Evolutionary conservation across 64 coral and sea anemone genomes (phyloP), one percentile per base, ranked within the genome.

Genomic region (Dendronephthya gigantea): DNA sequence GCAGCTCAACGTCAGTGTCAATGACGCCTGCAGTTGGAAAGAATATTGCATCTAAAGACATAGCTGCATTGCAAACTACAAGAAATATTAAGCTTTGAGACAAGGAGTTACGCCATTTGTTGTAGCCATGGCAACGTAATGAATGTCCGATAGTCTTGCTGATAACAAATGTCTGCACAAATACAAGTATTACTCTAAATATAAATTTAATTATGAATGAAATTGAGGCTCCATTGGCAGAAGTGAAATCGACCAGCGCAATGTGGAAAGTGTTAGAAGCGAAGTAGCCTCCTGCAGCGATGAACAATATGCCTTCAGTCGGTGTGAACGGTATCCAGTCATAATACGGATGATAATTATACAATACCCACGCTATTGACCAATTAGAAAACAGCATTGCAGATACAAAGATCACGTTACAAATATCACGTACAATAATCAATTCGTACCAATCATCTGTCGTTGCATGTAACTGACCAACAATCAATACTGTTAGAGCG

Each of bases 301-400:
- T 33, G 36, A 79, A 8, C 72, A 79, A 79, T 9, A 29, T 79
- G 0, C 29, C 32, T 39, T 79, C 72, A 34, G 72, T 79, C 28
- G 72, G 31, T 36, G 72, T 36, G 36, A 79, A 79, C 1, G 72
- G 27, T 12, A 79, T 39, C 30, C 32, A 39, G 15, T 36, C 30
- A 79, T 79, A 79, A 79, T 79, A 79, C 9, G 72, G 28, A 79
- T 79, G 29, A 79, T 28, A 79, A 79, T 79, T 34, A 79, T 79
- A 79, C 36, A 79, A 34, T 0, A 79, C 30, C 72, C 72, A 79
- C 9, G 72, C 19, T 39, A 79, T 79, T 12, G 36, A 79, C 72
- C 72, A 79, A 39, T 79, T 79, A 79, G 22, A 34, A 34, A 8
- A 79, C 72, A 79, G 12, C 72, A 79, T 79, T 29, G 36, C 36